Conservation (phyloP, 2,113 vertebrate genomes). For the Recurvirostra avosetta region DNA sequence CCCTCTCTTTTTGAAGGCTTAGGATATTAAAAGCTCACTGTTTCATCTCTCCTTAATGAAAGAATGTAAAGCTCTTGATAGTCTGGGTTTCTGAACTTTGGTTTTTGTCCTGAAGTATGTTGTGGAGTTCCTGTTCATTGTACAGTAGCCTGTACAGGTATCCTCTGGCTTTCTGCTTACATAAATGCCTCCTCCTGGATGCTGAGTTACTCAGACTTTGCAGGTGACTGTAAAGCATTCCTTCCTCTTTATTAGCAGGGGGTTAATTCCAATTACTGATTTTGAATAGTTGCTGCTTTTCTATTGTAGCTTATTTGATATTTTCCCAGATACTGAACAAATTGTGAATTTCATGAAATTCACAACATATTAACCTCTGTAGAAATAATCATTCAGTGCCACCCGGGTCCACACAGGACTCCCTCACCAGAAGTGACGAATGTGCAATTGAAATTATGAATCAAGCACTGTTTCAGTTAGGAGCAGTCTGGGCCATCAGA, state of each 20-base stretch:
- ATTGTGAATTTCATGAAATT: not conserved
- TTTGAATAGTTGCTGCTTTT: not conserved
- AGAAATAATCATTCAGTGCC: not conserved
- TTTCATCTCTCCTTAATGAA: too few species aligned
- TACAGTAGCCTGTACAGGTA: not conserved
- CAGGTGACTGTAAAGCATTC: not conserved
- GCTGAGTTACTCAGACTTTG: not conserved
- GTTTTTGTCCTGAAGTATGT: not conserved
- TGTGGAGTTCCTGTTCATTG: not conserved
- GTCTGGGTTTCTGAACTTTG: not conserved
- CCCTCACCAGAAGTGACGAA: not conserved
- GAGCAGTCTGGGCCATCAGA: not conserved
- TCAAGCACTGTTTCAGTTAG: not conserved
- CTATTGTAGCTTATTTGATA: not conserved
- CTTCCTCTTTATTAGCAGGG: not conserved
- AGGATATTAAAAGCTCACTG: too few species aligned
- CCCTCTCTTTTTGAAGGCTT: too few species aligned
- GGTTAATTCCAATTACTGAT: not conserved
- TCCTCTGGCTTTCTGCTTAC: not conserved
- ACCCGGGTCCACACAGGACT: not conserved
- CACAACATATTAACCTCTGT: not conserved
- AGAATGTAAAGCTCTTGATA: too few species aligned
- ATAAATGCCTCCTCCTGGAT: not conserved
- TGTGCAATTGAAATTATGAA: not conserved
- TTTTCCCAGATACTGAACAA: not conserved